phyloP scores from a whole-genome alignment of 2,888 invertebrate species.

The Gortyna flavago region DNA sequence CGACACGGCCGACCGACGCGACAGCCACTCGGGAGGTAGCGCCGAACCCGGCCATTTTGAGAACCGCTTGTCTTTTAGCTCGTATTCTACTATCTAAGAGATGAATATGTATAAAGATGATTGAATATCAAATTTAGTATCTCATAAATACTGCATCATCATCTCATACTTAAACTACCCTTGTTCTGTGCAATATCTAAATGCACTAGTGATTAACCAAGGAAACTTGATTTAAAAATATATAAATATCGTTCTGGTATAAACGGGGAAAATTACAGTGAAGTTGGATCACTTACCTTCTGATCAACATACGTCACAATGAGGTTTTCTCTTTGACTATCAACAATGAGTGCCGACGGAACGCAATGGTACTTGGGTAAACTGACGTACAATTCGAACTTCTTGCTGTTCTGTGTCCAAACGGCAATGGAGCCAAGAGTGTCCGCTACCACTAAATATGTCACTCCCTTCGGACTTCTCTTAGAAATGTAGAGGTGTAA shows the following conservation, averaged over 20 bases:
- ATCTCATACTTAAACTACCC: too few relatives aligned
- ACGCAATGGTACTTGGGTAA: slow-evolving; percentile 93
- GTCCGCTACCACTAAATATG: slow-evolving; percentile 92
- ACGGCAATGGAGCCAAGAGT: slow-evolving; percentile 91
- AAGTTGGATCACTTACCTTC: slow-evolving; percentile 88
- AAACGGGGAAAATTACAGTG: background rate
- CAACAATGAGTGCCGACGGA: slow-evolving; percentile 93
- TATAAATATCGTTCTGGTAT: too few relatives aligned
- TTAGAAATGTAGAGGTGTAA: slow-evolving; percentile 80
- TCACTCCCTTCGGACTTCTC: slow-evolving; percentile 66
- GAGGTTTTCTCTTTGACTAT: slow-evolving; percentile 90
- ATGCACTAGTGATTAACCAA: too few relatives aligned
- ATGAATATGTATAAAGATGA: background rate
- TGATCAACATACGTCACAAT: slow-evolving; percentile 95
- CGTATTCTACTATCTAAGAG: slow-evolving; percentile 93
- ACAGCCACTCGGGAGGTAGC: slow-evolving; percentile 90
- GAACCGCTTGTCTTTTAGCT: slow-evolving; percentile 91
- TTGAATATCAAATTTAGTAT: too few relatives aligned
- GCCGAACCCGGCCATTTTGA: slow-evolving; percentile 91
- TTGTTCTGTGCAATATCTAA: too few relatives aligned
- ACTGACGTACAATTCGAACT: slow-evolving; percentile 85
- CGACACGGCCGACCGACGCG: slow-evolving; percentile 90
- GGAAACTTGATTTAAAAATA: too few relatives aligned
- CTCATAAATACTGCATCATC: too few relatives aligned
- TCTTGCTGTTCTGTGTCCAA: slow-evolving; percentile 87